Evolutionary conservation across 2,797 vertebrate species (phyloP).

Genomic region (Coregonus sp.): DNA sequence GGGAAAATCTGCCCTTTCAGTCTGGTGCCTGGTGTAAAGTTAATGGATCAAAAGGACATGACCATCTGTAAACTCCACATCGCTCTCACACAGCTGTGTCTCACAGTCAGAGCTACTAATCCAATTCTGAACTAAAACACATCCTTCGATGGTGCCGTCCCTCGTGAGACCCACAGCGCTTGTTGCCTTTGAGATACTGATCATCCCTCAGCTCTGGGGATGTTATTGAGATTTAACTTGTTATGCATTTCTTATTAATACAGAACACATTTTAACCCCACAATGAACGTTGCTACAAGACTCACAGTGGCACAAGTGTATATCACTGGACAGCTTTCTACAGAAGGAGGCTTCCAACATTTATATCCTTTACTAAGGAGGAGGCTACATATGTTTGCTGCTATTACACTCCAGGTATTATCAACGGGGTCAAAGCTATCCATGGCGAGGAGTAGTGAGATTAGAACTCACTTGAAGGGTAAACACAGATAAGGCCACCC

Average conservation of each 20-base stretch:
- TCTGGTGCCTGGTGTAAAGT: constrained; percentile 11
- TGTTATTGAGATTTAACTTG: constrained; percentile 32
- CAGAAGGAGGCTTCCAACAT: too few species aligned
- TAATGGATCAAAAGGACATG: constrained; percentile 18
- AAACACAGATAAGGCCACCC: constrained; percentile 24
- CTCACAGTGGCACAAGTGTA: neutral
- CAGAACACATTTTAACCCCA: neutral
- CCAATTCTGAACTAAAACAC: constrained; percentile 31
- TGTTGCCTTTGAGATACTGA: constrained; percentile 37
- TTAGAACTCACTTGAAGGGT: constrained; percentile 35
- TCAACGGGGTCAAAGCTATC: constrained; percentile 25
- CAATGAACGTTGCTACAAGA: neutral
- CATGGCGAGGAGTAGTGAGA: constrained; percentile 19
- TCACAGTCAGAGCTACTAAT: constrained; percentile 14
- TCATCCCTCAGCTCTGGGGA: constrained; percentile 38
- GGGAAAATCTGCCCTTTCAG: constrained; percentile 34
- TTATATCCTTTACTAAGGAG: neutral
- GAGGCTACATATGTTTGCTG: neutral
- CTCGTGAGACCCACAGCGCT: constrained; percentile 19
- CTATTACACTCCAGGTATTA: constrained; percentile 7
- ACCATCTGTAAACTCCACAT: constrained; percentile 5
- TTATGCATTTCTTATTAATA: constrained; percentile 16
- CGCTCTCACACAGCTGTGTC: constrained; percentile 32
- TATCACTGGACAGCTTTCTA: neutral
- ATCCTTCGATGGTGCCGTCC: constrained; percentile 15